Conservation (phyloP, 2,797 vertebrate genomes). For the Limnodromus scolopaceus region DNA sequence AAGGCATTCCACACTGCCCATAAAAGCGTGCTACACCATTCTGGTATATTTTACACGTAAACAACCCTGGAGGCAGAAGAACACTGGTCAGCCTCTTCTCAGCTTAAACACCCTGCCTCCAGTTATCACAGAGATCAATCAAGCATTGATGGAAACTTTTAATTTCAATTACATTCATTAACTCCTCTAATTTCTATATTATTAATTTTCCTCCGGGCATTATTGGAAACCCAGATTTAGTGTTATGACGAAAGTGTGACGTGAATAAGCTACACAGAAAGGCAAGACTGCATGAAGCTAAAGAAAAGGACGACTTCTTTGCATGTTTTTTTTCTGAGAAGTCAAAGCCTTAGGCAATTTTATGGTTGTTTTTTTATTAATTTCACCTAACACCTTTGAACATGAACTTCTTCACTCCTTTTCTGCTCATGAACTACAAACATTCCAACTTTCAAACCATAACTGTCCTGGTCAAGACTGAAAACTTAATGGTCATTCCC, state of each 20-base stretch:
- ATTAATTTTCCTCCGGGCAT: neutral
- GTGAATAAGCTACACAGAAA: neutral
- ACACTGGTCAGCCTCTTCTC: neutral
- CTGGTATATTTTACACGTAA: neutral
- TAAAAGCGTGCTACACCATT: neutral
- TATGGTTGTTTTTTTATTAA: neutral
- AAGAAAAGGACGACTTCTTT: neutral
- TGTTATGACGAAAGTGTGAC: neutral
- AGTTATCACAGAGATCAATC: neutral
- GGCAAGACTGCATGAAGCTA: neutral
- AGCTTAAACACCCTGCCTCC: neutral
- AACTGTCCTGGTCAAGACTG: neutral
- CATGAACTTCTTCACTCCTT: neutral
- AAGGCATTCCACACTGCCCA: neutral
- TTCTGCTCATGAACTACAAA: neutral
- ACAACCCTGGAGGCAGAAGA: neutral
- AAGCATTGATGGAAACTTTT: neutral
- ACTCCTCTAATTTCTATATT: neutral
- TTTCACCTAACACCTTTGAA: neutral
- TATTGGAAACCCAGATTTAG: neutral
- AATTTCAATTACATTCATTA: neutral
- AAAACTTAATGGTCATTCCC: neutral
- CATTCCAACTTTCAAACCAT: neutral
- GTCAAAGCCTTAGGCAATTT: neutral
- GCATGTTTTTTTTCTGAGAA: neutral